Conservation (phyloP, 2,888 invertebrate species). For the Prosopocoilus inquinatus region DNA sequence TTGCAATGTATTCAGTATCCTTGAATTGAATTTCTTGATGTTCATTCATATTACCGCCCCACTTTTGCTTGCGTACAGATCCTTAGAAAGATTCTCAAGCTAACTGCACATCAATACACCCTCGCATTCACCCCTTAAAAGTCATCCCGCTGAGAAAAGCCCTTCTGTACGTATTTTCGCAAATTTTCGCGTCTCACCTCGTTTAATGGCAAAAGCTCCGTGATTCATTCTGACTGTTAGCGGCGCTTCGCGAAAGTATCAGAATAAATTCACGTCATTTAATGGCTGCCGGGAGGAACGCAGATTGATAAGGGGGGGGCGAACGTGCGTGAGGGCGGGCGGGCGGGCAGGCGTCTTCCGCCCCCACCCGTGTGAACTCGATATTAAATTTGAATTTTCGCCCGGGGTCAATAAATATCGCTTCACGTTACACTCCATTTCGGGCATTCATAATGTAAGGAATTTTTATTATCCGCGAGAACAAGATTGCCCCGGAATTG, state of each 20-base stretch:
- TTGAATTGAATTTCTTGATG: no score
- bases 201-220: conserved; percentile 19
- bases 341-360: no score
- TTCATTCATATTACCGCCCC: no score
- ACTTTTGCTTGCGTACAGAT: no score
- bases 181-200: conserved; percentile 27
- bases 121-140: not conserved
- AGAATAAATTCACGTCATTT: conserved; percentile 4
- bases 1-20: no score
- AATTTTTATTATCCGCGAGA: no score
- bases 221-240: conserved; percentile 30
- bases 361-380: not conserved
- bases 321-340: no score
- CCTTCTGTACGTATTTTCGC: conserved; percentile 33
- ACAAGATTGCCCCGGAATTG: no score
- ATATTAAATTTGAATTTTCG: not conserved
- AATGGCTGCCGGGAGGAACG: not conserved
- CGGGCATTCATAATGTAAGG: no score
- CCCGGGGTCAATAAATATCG: not conserved
- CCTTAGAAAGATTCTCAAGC: no score
- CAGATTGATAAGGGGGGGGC: not conserved
- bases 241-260: conserved; percentile 2
- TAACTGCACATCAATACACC: no score
- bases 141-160: not conserved
- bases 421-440: no score